Conservation (phyloP, 2,113 vertebrate species). For the Dicrurus megarhynchus region DNA sequence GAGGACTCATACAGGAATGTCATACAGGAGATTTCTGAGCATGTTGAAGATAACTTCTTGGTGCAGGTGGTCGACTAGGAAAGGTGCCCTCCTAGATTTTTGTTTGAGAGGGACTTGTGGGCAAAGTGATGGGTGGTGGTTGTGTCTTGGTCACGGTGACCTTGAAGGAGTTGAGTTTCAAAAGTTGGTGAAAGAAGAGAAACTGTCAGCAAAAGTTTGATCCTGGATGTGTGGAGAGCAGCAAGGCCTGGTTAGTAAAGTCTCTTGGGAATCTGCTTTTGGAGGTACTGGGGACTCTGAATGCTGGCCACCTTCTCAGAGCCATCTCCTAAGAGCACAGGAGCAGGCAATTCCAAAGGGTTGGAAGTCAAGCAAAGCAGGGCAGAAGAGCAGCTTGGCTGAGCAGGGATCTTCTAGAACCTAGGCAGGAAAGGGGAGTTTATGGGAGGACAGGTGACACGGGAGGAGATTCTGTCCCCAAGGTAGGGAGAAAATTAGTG, state of each 20-base stretch:
- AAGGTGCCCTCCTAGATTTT: neutral
- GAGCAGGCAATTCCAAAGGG: neutral
- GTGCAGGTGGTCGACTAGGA: accelerated
- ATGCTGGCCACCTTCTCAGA: neutral
- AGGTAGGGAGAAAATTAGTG: neutral
- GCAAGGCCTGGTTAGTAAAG: neutral
- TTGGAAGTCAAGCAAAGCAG: neutral
- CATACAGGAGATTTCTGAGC: neutral
- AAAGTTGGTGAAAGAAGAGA: neutral
- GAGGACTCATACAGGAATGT: neutral
- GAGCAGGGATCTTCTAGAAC: neutral
- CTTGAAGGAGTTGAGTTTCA: neutral
- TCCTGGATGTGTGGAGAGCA: neutral
- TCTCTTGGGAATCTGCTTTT: neutral
- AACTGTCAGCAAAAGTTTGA: neutral
- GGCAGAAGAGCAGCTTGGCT: neutral
- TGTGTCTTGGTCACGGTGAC: neutral
- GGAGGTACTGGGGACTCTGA: neutral
- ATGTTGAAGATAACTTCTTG: neutral
- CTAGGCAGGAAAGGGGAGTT: neutral
- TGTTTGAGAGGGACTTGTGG: neutral
- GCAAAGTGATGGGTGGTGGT: neutral
- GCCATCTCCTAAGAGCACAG: neutral
- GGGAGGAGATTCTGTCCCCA: neutral
- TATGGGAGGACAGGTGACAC: accelerated